phyloP scores from a whole-genome alignment of 2,888 invertebrate species.

The Biston stratarius region DNA sequence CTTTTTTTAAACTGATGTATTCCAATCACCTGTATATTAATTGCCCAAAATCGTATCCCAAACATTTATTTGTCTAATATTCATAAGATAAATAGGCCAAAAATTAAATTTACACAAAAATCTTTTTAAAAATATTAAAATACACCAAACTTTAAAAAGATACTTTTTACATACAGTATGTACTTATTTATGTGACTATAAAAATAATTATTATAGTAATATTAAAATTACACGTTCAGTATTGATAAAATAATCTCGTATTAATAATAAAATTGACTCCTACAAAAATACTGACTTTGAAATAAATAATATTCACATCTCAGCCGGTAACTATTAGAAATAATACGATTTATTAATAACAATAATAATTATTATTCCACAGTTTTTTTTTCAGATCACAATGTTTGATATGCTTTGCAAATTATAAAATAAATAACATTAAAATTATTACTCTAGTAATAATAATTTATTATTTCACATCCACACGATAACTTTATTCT shows the following conservation, averaged over 20 bases:
- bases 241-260: background rate
- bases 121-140: background rate
- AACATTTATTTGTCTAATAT: constrained; percentile 21
- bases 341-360: constrained; percentile 11
- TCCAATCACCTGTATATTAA: background rate
- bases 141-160: background rate
- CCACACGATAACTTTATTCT: background rate
- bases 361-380: constrained; percentile 23
- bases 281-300: constrained; percentile 26
- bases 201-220: background rate
- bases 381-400: constrained; percentile 38
- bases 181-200: background rate
- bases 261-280: background rate
- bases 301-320: constrained; percentile 21
- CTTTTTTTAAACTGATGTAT: background rate
- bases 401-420: constrained; percentile 45
- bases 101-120: background rate
- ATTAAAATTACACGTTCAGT: background rate
- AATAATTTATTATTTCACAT: constrained; percentile 4
- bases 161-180: background rate
- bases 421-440: constrained; percentile 31
- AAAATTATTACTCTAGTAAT: background rate
- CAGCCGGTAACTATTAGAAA: constrained; percentile 24
- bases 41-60: constrained; percentile 9
- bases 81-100: constrained; percentile 32